phyloP scores from a whole-genome alignment of 23 tunicate genomes.

The Phallusia fumigata region DNA sequence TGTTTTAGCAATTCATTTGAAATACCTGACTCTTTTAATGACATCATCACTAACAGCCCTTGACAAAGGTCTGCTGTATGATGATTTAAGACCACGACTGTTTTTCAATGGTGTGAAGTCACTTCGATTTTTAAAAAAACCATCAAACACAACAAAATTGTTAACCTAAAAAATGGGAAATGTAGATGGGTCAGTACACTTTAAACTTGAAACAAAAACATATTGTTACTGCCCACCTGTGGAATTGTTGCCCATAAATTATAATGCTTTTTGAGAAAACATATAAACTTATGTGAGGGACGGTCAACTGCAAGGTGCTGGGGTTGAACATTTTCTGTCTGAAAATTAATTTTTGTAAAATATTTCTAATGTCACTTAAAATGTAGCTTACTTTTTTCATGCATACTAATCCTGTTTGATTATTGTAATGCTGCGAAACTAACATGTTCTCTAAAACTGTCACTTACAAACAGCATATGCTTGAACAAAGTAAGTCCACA shows the following conservation, averaged over 20 bases:
- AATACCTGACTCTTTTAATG: conserved; percentile 46
- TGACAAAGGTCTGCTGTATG: conserved; percentile 58
- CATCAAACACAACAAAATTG: conserved; percentile 89
- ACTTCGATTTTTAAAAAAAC: conserved; percentile 63
- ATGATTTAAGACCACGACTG: conserved; percentile 3
- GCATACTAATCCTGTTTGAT: background rate
- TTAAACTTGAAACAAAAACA: conserved; percentile 12
- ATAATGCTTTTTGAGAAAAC: conserved; percentile 84
- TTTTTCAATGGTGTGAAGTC: conserved; percentile 26
- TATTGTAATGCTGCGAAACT: background rate
- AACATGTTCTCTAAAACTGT: background rate
- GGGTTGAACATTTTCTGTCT: conserved; percentile 54
- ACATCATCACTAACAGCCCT: conserved; percentile 77
- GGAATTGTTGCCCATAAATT: conserved; percentile 77
- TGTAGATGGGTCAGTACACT: background rate
- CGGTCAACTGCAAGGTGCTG: conserved; percentile 77
- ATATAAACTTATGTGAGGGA: conserved; percentile 75
- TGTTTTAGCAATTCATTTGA: background rate
- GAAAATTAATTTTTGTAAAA: background rate
- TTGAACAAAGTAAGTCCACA: conserved; percentile 78
- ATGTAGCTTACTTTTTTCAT: too few species aligned
- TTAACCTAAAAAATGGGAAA: conserved; percentile 44
- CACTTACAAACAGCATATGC: conserved; percentile 66
- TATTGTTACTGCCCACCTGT: conserved; percentile 68
- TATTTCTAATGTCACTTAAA: background rate